These are phyloP conservation scores for Thereva unica DNA, from an alignment of 2,888 invertebrate genomes.

Conservation along the genomic window DNA sequence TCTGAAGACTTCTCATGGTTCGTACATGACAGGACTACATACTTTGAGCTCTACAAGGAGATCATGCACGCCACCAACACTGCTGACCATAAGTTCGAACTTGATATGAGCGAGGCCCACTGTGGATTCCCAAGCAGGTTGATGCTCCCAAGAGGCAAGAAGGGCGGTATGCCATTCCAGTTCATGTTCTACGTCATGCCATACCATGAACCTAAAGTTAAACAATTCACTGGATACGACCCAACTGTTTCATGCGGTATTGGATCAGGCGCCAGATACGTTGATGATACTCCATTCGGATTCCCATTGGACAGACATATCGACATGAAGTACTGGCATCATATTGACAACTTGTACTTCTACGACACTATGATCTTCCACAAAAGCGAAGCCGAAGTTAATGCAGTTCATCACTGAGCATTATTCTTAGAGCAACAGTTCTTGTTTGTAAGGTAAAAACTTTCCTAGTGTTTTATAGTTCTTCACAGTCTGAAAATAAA, in stretches of 20 bases:
- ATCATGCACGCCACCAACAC: slow-evolving; percentile 59
- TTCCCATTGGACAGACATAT: slow-evolving; percentile 76
- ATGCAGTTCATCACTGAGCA: slow-evolving; percentile 42
- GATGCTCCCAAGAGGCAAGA: slow-evolving; percentile 67
- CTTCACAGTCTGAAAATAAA: not conserved
- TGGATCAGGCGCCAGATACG: slow-evolving; percentile 58
- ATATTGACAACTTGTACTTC: slow-evolving; percentile 68
- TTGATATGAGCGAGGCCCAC: slow-evolving; percentile 60
- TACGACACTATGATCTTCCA: slow-evolving; percentile 70
- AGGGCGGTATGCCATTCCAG: slow-evolving; percentile 66
- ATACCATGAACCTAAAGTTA: slow-evolving; percentile 58
- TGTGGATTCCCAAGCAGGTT: slow-evolving; percentile 67
- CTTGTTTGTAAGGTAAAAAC: too few species aligned
- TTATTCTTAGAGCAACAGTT: not conserved
- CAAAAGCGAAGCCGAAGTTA: slow-evolving; percentile 60
- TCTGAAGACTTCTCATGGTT: slow-evolving; percentile 70
- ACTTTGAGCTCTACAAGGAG: slow-evolving; percentile 59
- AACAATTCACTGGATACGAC: slow-evolving; percentile 60
- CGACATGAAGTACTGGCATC: slow-evolving; percentile 64
- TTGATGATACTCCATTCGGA: slow-evolving; percentile 63
- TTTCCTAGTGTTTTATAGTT: not conserved
- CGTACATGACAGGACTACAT: slow-evolving; percentile 64
- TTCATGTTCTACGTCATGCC: slow-evolving; percentile 66
- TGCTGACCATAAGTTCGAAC: slow-evolving; percentile 57
- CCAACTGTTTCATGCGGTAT: slow-evolving; percentile 61